Evolutionary conservation across 1,140 invertebrate species (phyloP).

Genomic region (Limonius californicus): DNA sequence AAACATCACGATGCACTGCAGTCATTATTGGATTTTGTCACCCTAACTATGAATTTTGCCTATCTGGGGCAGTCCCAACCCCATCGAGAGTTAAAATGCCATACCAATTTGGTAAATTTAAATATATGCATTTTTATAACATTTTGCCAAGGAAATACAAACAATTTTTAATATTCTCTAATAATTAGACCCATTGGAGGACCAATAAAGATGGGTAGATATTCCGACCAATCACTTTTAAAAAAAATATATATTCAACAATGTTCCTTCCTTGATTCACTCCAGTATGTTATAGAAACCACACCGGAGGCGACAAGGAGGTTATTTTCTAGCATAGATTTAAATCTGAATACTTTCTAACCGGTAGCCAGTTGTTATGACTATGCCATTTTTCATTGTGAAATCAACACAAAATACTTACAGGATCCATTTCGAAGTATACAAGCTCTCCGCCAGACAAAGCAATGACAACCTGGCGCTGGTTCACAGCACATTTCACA

Average conservation of each 20-base stretch:
- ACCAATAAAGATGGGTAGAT: too few species aligned
- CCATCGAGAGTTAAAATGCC: too few species aligned
- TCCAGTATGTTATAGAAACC: conserved; percentile 23
- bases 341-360: conserved; percentile 16
- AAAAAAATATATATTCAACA: neutral
- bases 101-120: too few species aligned
- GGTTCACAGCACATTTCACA: conserved; percentile 97
- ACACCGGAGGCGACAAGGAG: conserved; percentile 39
- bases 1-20: too few species aligned
- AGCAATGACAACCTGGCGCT: conserved; percentile 97
- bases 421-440: conserved; percentile 99
- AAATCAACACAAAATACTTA: conserved; percentile 59
- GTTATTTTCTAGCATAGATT: conserved; percentile 33
- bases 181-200: too few species aligned
- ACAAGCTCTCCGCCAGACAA: conserved; percentile 96
- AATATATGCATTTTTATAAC: too few species aligned
- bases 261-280: conserved; percentile 37
- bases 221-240: too few species aligned
- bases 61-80: too few species aligned
- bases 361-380: conserved; percentile 19
- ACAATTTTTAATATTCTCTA: too few species aligned
- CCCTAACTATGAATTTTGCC: too few species aligned
- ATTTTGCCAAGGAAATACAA: too few species aligned
- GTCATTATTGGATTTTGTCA: too few species aligned
- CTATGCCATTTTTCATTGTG: conserved; percentile 11